A percentile compares a stretch with the other conserved stretches of the same genome.
Conservation (phyloP, 2,113 vertebrate genomes). For the Ramphastos sulfuratus region DNA sequence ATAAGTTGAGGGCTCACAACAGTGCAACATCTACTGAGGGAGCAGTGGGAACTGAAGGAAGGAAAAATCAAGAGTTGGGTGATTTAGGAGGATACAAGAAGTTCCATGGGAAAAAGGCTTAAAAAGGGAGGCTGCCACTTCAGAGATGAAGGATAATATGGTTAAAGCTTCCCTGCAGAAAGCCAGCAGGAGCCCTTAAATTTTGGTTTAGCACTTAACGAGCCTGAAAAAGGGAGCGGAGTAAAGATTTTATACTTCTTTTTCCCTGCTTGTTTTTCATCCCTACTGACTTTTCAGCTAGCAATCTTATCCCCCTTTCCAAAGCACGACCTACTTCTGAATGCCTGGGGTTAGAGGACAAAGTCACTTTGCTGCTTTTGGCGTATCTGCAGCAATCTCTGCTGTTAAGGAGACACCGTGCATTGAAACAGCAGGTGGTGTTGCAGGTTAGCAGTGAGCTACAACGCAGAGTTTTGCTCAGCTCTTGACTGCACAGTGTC, state of each 20-base stretch:
- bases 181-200: neutral
- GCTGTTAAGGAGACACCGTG: neutral
- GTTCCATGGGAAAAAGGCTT: neutral
- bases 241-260: neutral
- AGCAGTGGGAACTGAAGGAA: neutral
- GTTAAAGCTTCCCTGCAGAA: neutral
- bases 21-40: neutral
- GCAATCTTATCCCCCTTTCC: neutral
- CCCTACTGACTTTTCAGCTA: neutral
- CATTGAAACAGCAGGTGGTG: slow-evolving; percentile 67
- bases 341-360: neutral
- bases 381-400: neutral
- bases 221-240: neutral
- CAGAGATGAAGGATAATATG: neutral
- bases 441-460: slow-evolving; percentile 64
- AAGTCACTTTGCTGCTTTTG: neutral
- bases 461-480: neutral
- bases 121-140: neutral
- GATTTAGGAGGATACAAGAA: neutral
- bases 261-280: neutral
- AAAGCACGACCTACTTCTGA: neutral
- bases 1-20: neutral
- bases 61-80: neutral
- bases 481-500: slow-evolving; percentile 10
- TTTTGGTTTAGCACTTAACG: slow-evolving; percentile 2